A percentile compares a stretch with the other conserved stretches of the same genome.
Conservation (phyloP, 2,888 invertebrate genomes). For the Nephrotoma flavescens region DNA sequence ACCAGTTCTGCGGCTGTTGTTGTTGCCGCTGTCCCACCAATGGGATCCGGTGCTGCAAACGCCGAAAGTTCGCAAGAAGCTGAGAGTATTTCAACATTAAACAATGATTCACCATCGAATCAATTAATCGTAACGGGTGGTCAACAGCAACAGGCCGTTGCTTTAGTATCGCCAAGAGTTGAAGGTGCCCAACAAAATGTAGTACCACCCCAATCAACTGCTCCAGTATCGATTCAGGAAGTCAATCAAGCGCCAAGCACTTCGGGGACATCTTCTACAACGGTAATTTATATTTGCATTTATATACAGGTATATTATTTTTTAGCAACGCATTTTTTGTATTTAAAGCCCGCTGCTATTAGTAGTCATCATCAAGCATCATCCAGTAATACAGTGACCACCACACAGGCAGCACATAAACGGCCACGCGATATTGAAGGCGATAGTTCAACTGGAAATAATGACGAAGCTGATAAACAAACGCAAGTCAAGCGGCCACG, state of each 20-base stretch:
- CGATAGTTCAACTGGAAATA: slow-evolving; percentile 34
- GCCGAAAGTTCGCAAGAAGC: slow-evolving; percentile 35
- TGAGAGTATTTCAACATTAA: slow-evolving; percentile 28
- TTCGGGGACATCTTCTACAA: slow-evolving; percentile 21
- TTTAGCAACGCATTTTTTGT: not conserved
- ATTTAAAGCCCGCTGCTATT: slow-evolving; percentile 21
- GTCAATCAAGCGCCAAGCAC: slow-evolving; percentile 27
- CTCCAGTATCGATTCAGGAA: slow-evolving; percentile 21
- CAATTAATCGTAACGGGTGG: slow-evolving; percentile 26
- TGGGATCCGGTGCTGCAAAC: slow-evolving; percentile 18
- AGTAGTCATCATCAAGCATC: slow-evolving; percentile 36
- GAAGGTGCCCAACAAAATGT: slow-evolving; percentile 41
- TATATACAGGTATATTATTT: not conserved
- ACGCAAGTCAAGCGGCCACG: slow-evolving; percentile 27
- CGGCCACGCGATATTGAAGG: slow-evolving; percentile 42
- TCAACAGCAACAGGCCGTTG: slow-evolving; percentile 45
- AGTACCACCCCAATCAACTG: slow-evolving; percentile 19
- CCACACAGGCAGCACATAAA: slow-evolving; percentile 47
- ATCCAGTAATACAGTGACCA: slow-evolving; percentile 51
- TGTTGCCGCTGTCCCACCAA: slow-evolving; percentile 50
- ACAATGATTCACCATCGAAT: slow-evolving; percentile 21
- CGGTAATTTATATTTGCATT: slow-evolving; percentile 12
- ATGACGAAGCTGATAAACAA: slow-evolving; percentile 26
- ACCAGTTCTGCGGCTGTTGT: slow-evolving; percentile 52
- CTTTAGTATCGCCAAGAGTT: slow-evolving; percentile 52